These are phyloP conservation scores for Oreochromis grahami DNA, from an alignment of 2,797 vertebrate species.

Conservation along the genomic window DNA sequence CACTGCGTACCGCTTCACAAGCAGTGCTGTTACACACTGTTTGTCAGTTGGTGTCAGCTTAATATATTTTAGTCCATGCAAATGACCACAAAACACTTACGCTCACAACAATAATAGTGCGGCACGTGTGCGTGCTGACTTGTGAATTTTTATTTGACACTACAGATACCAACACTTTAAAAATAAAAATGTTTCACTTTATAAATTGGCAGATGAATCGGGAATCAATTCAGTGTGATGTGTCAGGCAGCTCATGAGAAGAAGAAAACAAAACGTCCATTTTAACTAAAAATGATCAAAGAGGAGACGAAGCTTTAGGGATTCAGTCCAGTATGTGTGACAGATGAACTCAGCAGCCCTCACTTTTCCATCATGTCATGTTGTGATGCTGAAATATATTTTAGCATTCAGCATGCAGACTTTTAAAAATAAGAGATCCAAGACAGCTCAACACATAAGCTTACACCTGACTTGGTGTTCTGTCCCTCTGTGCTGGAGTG, in stretches of 20 bases:
- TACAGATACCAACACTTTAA: neutral
- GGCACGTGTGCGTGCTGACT: neutral
- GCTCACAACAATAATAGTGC: neutral
- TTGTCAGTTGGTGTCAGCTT: constrained; percentile 36
- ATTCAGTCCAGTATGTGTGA: neutral
- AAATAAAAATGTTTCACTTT: neutral
- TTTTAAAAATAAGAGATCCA: neutral
- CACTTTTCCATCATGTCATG: neutral
- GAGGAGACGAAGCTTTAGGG: neutral
- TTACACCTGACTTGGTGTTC: neutral
- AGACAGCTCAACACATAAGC: neutral
- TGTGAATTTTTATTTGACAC: neutral
- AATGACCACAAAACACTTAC: neutral
- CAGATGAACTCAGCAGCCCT: neutral
- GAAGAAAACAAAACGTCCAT: neutral
- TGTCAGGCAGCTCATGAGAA: neutral
- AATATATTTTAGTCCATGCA: constrained; percentile 9
- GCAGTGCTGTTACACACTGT: neutral
- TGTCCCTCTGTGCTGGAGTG: constrained; percentile 38
- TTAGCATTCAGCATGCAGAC: neutral
- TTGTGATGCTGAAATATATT: neutral
- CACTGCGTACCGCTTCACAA: constrained; percentile 14
- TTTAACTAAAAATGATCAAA: neutral
- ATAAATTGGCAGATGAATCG: neutral
- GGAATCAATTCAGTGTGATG: neutral